Evolutionary conservation across 2,113 vertebrate species (phyloP).

Genomic region (Sylvilagus bachmani): DNA sequence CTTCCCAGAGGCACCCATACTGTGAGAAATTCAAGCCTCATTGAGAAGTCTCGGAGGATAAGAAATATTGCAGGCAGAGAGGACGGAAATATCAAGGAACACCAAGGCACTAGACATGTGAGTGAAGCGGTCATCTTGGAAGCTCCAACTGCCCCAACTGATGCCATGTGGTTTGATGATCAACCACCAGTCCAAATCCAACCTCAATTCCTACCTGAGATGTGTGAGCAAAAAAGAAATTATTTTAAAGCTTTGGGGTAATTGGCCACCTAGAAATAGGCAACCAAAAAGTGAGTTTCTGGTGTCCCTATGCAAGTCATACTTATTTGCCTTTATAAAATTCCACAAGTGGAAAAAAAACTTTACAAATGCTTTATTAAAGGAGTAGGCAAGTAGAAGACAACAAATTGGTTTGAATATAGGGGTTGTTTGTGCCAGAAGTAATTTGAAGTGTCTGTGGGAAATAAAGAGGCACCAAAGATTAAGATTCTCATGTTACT

Average conservation of each 20-base stretch:
- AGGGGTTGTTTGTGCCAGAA: background rate
- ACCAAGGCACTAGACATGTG: rapidly evolving
- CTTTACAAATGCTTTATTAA: background rate
- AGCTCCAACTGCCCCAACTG: background rate
- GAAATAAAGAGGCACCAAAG: background rate
- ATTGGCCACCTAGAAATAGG: background rate
- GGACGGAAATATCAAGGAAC: no score
- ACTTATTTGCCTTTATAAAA: slow-evolving; percentile 1
- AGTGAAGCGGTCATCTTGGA: background rate
- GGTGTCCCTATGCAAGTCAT: background rate
- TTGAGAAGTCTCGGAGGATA: background rate
- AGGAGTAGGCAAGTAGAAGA: background rate
- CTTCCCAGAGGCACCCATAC: background rate
- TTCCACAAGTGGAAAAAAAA: background rate
- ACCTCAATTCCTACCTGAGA: background rate
- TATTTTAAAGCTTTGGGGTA: slow-evolving; percentile 1
- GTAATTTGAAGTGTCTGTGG: background rate
- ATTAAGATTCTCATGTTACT: background rate
- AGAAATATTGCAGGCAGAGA: background rate
- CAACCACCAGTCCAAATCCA: background rate
- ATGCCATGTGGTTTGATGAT: background rate
- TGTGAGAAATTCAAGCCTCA: background rate
- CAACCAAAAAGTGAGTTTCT: background rate
- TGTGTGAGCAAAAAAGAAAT: background rate
- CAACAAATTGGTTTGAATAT: background rate